A percentile compares a stretch with the other conserved stretches of the same genome.
phyloP scores from a whole-genome alignment of 1,140 invertebrate species.

The Micrasema longulum region DNA sequence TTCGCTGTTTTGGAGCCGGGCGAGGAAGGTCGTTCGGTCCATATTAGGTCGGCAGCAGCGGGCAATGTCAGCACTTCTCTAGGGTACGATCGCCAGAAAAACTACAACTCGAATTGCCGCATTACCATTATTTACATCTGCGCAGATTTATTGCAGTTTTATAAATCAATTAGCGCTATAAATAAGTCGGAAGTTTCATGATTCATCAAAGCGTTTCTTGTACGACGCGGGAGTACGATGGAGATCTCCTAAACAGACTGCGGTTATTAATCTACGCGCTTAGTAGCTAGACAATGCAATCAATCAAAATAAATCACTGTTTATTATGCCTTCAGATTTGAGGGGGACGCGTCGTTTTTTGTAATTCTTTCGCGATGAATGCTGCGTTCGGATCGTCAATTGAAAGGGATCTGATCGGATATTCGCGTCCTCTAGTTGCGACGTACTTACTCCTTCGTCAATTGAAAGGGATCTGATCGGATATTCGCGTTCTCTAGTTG shows the following conservation, averaged over 20 bases:
- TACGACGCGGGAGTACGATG: too few relatives aligned
- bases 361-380: background rate
- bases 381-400: background rate
- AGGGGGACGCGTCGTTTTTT: background rate
- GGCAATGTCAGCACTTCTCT: slow-evolving; percentile 12
- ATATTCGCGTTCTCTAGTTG: slow-evolving; percentile 11
- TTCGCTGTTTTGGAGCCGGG: slow-evolving; percentile 30
- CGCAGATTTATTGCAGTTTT: slow-evolving; percentile 12
- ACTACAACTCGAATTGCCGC: slow-evolving; percentile 7
- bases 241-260: too few relatives aligned
- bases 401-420: background rate
- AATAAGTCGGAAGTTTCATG: background rate
- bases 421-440: slow-evolving; percentile 6
- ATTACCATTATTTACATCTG: slow-evolving; percentile 22
- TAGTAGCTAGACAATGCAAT: too few relatives aligned
- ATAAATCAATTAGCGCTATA: background rate
- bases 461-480: background rate
- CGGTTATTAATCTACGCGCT: too few relatives aligned
- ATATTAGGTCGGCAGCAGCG: slow-evolving; percentile 33
- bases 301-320: too few relatives aligned
- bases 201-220: background rate
- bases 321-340: background rate
- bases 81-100: slow-evolving; percentile 16
- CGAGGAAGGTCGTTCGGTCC: slow-evolving; percentile 40
- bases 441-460: background rate